Conservation (phyloP, 1,140 invertebrate species). For the Theocolax elegans region DNA sequence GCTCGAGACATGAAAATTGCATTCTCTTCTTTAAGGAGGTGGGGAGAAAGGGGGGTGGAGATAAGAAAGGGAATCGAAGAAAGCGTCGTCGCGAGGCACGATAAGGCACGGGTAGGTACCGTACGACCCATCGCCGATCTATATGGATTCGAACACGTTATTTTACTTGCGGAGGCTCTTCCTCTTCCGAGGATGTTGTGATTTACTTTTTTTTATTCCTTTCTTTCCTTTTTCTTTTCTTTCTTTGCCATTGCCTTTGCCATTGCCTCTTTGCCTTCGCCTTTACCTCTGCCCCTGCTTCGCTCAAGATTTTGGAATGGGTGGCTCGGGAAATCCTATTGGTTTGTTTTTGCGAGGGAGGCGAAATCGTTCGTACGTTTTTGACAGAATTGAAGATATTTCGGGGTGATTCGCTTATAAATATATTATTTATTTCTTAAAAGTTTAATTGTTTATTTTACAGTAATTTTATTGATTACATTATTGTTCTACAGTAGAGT, state of each 20-base stretch:
- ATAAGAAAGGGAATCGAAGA: constrained; percentile 36
- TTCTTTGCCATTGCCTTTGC: too few species aligned
- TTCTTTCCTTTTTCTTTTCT: background rate
- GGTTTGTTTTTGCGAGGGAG: background rate
- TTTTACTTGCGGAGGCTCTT: constrained; percentile 22
- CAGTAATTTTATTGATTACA: too few species aligned
- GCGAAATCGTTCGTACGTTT: background rate
- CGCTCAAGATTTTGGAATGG: too few species aligned
- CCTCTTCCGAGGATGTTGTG: background rate
- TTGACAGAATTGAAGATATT: background rate
- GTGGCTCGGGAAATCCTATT: too few species aligned
- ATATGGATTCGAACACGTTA: constrained; percentile 30
- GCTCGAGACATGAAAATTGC: constrained; percentile 38
- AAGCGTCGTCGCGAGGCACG: constrained; percentile 21
- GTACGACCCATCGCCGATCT: constrained; percentile 16
- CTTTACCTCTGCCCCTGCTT: too few species aligned
- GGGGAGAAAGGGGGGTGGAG: background rate
- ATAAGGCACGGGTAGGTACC: constrained; percentile 36
- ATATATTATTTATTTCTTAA: too few species aligned
- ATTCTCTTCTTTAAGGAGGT: constrained; percentile 1
- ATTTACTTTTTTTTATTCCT: too few species aligned
- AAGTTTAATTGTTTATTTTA: too few species aligned
- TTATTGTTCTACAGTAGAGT: too few species aligned
- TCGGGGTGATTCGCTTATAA: background rate
- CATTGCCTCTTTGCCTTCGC: too few species aligned